These are phyloP conservation scores for Passerculus sandwichensis DNA, from an alignment of 2,797 vertebrate genomes.

Conservation along the genomic window DNA sequence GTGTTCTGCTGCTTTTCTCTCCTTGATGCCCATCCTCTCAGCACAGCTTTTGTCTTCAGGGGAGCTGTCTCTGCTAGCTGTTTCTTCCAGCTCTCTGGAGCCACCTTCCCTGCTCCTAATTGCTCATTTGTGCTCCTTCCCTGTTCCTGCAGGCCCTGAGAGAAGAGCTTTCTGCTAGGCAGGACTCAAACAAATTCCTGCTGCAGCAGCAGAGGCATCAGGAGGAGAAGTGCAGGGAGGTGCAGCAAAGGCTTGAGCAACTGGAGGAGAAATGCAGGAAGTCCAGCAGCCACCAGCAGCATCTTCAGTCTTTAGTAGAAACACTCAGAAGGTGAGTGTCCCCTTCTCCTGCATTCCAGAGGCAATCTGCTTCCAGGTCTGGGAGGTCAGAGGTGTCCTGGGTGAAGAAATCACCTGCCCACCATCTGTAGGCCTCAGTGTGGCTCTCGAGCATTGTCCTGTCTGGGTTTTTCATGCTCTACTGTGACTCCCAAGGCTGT, in stretches of 20 bases:
- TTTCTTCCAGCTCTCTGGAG: background rate
- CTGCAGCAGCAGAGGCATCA: slow-evolving; percentile 77
- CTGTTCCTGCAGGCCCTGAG: slow-evolving; percentile 54
- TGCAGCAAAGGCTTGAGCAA: slow-evolving; percentile 74
- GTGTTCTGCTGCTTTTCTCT: background rate
- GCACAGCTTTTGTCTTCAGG: background rate
- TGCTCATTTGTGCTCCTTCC: background rate
- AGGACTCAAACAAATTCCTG: slow-evolving; percentile 70
- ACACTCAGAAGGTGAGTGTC: slow-evolving; percentile 68
- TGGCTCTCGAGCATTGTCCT: background rate
- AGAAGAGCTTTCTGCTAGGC: slow-evolving; percentile 72
- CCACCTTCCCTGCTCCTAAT: background rate
- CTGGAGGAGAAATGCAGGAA: slow-evolving; percentile 66
- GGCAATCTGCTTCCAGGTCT: background rate
- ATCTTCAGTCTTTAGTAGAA: slow-evolving; percentile 72
- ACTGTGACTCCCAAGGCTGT: background rate
- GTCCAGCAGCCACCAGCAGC: slow-evolving; percentile 58
- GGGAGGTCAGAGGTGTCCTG: background rate
- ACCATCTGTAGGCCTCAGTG: background rate
- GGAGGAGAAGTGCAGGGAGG: slow-evolving; percentile 73
- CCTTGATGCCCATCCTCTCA: background rate
- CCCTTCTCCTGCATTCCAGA: background rate
- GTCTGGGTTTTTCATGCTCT: background rate
- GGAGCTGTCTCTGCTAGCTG: background rate
- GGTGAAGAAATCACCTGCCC: background rate